Evolutionary conservation across 2,113 vertebrate species (phyloP).

Genomic region (Columba livia): DNA sequence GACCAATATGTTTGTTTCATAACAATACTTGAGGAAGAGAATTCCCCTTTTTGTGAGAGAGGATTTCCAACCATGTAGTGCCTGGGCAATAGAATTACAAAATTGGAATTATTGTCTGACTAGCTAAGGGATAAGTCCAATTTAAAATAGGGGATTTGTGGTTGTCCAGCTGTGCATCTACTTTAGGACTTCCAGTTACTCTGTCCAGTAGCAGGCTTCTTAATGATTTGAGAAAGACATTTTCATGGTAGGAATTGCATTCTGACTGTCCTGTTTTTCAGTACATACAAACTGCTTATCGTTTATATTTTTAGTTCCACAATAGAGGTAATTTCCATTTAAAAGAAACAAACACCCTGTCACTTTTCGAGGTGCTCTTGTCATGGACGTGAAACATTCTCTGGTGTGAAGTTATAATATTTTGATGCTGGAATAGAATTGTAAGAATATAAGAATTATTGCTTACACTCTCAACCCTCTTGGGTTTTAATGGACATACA

Average conservation of each 20-base stretch:
- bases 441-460: not conserved
- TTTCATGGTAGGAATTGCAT: not conserved
- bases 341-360: not conserved
- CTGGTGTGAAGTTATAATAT: not conserved
- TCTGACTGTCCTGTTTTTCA: not conserved
- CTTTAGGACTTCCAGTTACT: not conserved
- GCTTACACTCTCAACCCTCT: not conserved
- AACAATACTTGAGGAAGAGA: not conserved
- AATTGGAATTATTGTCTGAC: constrained; percentile 14
- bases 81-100: not conserved
- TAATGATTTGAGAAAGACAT: not conserved
- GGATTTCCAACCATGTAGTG: not conserved
- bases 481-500: not conserved
- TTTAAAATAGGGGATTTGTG: constrained; percentile 44
- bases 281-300: not conserved
- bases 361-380: not conserved
- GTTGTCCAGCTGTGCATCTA: constrained; percentile 13
- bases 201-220: not conserved
- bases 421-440: not conserved
- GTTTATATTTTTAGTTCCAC: not conserved
- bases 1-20: not conserved
- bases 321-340: not conserved
- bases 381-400: not conserved
- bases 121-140: constrained; percentile 12
- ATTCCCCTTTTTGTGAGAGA: not conserved